Percentiles rank a stretch among this genome's conserved stretches.
phyloP scores from a whole-genome alignment of 2,888 invertebrate genomes.

The Amblyjoppa fuscipennis region DNA sequence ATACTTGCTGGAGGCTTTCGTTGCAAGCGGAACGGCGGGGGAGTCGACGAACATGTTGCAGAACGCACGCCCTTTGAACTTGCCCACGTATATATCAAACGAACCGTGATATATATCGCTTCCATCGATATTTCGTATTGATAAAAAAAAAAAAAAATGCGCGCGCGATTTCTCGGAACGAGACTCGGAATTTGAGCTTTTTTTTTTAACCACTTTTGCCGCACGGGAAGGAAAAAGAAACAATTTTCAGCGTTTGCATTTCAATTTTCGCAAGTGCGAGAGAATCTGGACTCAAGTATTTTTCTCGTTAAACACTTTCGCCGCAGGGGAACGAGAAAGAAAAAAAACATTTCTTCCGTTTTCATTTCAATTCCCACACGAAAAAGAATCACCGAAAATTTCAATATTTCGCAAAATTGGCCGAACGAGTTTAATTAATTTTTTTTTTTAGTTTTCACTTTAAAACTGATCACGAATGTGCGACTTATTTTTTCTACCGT shows the following conservation, averaged over 20 bases:
- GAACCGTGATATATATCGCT: conserved; percentile 38
- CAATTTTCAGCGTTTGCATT: no score
- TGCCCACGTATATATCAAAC: conserved; percentile 37
- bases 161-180: no score
- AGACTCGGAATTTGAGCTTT: neutral
- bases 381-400: no score
- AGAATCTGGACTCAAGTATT: neutral
- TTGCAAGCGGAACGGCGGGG: conserved; percentile 13
- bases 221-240: no score
- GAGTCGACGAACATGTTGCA: conserved; percentile 51
- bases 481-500: neutral
- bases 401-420: no score
- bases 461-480: neutral
- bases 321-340: no score
- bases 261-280: neutral
- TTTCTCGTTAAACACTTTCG: no score
- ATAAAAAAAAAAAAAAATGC: conserved; percentile 19
- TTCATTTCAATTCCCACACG: no score
- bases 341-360: no score
- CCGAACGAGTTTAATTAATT: no score
- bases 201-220: no score
- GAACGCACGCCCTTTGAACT: conserved; percentile 64
- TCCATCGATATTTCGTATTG: conserved; percentile 40
- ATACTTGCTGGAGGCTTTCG: conserved; percentile 63
- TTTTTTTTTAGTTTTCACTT: neutral